Percentiles rank a stretch among this genome's conserved stretches.
These are phyloP conservation scores for Holothuria scabra DNA, from an alignment of 53 echinoderm and acorn worm species.

Conservation along the genomic window DNA sequence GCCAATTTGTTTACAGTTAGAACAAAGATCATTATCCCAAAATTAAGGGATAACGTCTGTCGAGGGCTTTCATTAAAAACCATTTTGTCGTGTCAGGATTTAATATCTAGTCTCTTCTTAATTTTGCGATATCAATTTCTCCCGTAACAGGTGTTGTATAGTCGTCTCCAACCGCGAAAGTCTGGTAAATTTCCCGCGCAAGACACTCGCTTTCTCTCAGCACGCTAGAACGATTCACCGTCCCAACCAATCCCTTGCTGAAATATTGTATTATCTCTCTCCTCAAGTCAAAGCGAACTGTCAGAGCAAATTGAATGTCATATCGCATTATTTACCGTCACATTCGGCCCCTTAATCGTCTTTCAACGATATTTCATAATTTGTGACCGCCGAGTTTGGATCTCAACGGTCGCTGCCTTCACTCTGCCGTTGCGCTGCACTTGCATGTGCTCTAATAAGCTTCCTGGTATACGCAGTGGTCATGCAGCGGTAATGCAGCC, in stretches of 20 bases:
- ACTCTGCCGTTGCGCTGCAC: not conserved
- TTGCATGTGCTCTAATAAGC: not conserved
- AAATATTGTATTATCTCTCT: conserved; percentile 29
- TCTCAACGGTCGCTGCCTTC: not conserved
- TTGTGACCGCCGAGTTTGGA: conserved; percentile 19
- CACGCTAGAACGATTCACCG: not conserved
- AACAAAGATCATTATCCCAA: conserved; percentile 30
- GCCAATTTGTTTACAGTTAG: not conserved
- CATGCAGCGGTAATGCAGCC: not conserved
- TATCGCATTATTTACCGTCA: conserved; percentile 14
- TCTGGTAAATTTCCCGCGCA: not conserved
- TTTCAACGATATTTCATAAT: conserved; percentile 42
- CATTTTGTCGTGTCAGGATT: not conserved
- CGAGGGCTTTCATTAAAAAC: conserved; percentile 40
- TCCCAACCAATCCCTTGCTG: conserved; percentile 10
- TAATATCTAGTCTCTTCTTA: not conserved
- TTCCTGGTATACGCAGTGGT: not conserved
- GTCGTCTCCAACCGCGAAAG: conserved; percentile 5
- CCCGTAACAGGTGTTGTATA: conserved; percentile 28
- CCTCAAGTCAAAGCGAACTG: not conserved
- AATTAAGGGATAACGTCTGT: conserved; percentile 30
- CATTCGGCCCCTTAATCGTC: conserved; percentile 14
- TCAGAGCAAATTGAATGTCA: conserved; percentile 35
- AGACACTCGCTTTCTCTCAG: conserved; percentile 13
- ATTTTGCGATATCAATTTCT: conserved; percentile 26